Conservation (phyloP, 2,797 vertebrate species). For the Xenopus petersii region DNA sequence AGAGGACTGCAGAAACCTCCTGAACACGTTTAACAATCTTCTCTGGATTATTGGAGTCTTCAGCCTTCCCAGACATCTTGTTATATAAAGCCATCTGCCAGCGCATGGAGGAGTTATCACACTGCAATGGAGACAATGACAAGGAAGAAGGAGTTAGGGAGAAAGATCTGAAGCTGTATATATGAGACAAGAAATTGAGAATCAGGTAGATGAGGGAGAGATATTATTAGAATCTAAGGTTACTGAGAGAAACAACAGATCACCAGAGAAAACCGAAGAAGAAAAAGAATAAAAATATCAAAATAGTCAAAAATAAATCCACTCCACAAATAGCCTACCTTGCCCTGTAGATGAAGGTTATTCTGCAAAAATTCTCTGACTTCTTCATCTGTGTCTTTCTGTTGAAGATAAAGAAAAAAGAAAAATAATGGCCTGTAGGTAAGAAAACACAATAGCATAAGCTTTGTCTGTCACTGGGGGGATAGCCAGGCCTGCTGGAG, state of each 20-base stretch:
- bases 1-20: constrained; percentile 91
- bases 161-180: not conserved
- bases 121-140: constrained; percentile 59
- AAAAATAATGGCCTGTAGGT: not conserved
- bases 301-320: too few species aligned
- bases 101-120: constrained; percentile 84
- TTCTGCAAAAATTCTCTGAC: constrained; percentile 86
- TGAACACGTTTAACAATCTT: constrained; percentile 91
- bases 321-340: constrained; percentile 65
- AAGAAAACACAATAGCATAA: too few species aligned
- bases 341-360: constrained; percentile 88
- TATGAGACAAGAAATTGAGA: not conserved
- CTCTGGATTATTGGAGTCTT: constrained; percentile 82
- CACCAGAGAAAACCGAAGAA: too few species aligned
- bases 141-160: not conserved
- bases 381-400: constrained; percentile 96
- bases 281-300: too few species aligned
- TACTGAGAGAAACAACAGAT: too few species aligned
- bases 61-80: constrained; percentile 83
- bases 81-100: constrained; percentile 95
- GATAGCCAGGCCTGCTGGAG: too few species aligned
- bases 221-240: too few species aligned
- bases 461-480: too few species aligned
- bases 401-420: constrained; percentile 29
- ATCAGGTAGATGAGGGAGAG: too few species aligned